Evolutionary conservation across 2,797 vertebrate genomes (phyloP).

Genomic region (Anas georgica): DNA sequence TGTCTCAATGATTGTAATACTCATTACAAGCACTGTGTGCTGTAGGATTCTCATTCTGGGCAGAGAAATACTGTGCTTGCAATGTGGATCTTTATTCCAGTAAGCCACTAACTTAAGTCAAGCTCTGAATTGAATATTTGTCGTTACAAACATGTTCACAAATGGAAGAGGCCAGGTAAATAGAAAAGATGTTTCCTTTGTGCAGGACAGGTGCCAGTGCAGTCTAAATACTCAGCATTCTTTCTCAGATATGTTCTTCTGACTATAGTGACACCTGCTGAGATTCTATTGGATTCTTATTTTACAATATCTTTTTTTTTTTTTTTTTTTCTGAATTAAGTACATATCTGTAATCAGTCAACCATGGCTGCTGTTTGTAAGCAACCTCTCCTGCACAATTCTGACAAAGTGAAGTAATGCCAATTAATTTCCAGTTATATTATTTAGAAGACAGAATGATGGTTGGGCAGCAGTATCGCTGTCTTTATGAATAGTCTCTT

Average conservation of each 20-base stretch:
- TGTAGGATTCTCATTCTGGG: slow-evolving; percentile 1
- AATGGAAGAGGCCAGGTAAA: not conserved
- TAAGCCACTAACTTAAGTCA: slow-evolving; percentile 4
- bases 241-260: slow-evolving; percentile 41
- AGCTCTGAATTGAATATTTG: not conserved
- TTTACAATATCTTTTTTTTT: slow-evolving; percentile 11
- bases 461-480: not conserved
- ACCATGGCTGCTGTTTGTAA: slow-evolving; percentile 50
- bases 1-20: not conserved
- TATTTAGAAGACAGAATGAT: slow-evolving; percentile 3
- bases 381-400: slow-evolving; percentile 43
- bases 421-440: slow-evolving; percentile 36
- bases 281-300: slow-evolving; percentile 51
- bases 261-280: slow-evolving; percentile 68
- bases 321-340: slow-evolving; percentile 57
- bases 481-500: not conserved
- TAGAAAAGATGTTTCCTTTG: not conserved
- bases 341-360: slow-evolving; percentile 58
- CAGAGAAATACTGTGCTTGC: slow-evolving; percentile 14
- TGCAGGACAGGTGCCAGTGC: not conserved
- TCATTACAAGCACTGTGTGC: not conserved
- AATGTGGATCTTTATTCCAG: slow-evolving; percentile 14
- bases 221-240: slow-evolving; percentile 21
- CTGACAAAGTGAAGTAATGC: slow-evolving; percentile 51
- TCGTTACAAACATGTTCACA: slow-evolving; percentile 32